phyloP scores from a whole-genome alignment of 2,888 invertebrate species.

The Caenorhabditis drosophilae region DNA sequence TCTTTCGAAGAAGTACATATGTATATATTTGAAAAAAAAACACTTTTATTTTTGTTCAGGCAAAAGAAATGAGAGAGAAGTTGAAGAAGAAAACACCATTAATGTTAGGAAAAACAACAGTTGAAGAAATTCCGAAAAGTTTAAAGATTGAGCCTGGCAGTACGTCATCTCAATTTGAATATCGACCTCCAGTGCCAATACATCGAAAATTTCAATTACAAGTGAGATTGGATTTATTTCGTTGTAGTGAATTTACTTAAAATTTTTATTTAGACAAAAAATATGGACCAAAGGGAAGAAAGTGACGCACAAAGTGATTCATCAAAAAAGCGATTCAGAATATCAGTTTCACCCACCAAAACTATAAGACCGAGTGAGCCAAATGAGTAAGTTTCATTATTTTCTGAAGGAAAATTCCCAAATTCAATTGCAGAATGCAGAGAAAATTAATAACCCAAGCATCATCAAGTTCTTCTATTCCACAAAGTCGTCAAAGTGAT shows the following conservation, averaged over 20 bases:
- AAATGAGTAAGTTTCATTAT: conserved; percentile 25
- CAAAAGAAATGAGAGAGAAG: conserved; percentile 40
- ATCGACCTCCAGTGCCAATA: conserved; percentile 35
- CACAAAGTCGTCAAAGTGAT: conserved; percentile 13
- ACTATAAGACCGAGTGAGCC: conserved; percentile 38
- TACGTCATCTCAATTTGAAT: neutral
- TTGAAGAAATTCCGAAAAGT: conserved; percentile 17
- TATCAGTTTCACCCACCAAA: conserved; percentile 65
- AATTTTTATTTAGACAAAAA: conserved; percentile 12
- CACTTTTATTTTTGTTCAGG: conserved; percentile 21
- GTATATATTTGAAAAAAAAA: neutral
- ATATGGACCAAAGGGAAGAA: conserved; percentile 10
- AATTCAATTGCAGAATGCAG: conserved; percentile 7
- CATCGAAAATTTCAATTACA: conserved; percentile 35
- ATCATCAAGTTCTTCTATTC: conserved; percentile 47
- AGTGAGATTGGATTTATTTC: neutral
- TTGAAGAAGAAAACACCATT: conserved; percentile 35
- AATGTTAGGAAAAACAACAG: conserved; percentile 14
- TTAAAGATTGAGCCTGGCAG: conserved; percentile 1
- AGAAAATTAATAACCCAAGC: conserved; percentile 49
- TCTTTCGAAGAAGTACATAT: conserved; percentile 61
- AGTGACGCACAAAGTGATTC: conserved; percentile 15
- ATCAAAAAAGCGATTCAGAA: conserved; percentile 60
- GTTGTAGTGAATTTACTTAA: too few relatives aligned
- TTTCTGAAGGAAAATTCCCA: too few relatives aligned